Conservation (phyloP, 2,888 invertebrate species). For the Ctenicera cuprea region DNA sequence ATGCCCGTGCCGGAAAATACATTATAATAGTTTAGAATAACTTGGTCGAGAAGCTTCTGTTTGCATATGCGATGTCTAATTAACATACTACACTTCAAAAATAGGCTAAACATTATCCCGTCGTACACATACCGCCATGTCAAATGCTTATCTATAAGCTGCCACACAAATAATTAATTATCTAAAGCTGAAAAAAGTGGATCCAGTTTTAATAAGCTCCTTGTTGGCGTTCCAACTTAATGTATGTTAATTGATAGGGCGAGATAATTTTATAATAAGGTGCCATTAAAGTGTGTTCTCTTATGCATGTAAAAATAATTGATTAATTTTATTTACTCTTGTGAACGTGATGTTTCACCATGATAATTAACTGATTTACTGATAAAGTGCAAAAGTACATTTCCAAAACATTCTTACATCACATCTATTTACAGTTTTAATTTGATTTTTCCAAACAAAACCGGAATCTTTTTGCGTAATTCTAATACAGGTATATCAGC, state of each 20-base stretch:
- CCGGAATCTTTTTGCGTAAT: too few species aligned
- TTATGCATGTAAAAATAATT: slow-evolving; percentile 31
- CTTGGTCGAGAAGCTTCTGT: slow-evolving; percentile 21
- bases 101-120: slow-evolving; percentile 35
- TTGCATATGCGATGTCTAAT: slow-evolving; percentile 25
- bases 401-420: too few species aligned
- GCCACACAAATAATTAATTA: slow-evolving; percentile 44
- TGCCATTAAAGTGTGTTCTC: slow-evolving; percentile 27
- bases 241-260: slow-evolving; percentile 40
- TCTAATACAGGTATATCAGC: too few species aligned
- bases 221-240: slow-evolving; percentile 33
- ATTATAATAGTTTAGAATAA: slow-evolving; percentile 28
- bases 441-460: too few species aligned
- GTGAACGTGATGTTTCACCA: slow-evolving; percentile 7
- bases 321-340: slow-evolving; percentile 14
- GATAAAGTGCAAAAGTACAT: too few species aligned
- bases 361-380: background rate
- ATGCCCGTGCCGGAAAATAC: slow-evolving; percentile 21
- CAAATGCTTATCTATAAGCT: slow-evolving; percentile 37
- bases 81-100: slow-evolving; percentile 31
- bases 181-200: slow-evolving; percentile 33
- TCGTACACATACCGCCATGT: slow-evolving; percentile 33
- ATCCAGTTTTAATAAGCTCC: slow-evolving; percentile 39
- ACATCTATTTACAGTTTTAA: too few species aligned
- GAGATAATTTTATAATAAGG: slow-evolving; percentile 36